Evolutionary conservation across 2,888 invertebrate species (phyloP).

Genomic region (Campoletis raptor): DNA sequence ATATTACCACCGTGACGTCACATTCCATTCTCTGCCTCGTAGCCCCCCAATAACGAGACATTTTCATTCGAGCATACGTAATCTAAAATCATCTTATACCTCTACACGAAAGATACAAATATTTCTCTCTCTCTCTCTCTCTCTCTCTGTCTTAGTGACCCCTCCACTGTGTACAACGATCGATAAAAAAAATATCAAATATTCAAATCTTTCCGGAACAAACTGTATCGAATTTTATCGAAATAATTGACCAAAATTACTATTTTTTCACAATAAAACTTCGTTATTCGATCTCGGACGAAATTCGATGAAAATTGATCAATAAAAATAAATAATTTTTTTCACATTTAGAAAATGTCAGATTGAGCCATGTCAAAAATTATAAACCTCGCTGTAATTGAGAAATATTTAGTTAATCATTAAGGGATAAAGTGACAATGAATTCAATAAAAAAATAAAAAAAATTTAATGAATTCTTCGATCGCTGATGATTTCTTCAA

Average conservation of each 20-base stretch:
- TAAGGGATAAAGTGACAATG: neutral
- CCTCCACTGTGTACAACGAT: neutral
- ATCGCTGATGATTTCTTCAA: constrained; percentile 60
- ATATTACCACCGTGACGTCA: constrained; percentile 2
- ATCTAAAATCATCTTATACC: constrained; percentile 43
- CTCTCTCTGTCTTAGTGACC: neutral
- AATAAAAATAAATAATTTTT: too few species aligned
- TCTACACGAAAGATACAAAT: constrained; percentile 21
- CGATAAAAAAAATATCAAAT: neutral
- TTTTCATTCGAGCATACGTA: constrained; percentile 43
- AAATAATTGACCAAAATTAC: neutral
- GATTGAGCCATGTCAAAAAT: too few species aligned
- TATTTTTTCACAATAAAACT: neutral
- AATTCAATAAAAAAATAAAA: neutral
- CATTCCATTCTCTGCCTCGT: constrained; percentile 1
- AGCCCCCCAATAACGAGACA: constrained; percentile 2
- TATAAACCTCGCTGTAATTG: neutral
- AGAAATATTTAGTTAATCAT: neutral
- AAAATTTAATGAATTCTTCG: neutral
- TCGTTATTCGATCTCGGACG: neutral
- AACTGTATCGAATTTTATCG: neutral
- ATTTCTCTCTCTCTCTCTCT: neutral
- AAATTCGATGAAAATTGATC: neutral
- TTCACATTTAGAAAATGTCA: too few species aligned
- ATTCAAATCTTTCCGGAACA: neutral